Percentiles rank a stretch among this genome's conserved stretches.
phyloP scores from a whole-genome alignment of 1,140 invertebrate species.

The Galleria mellonella region DNA sequence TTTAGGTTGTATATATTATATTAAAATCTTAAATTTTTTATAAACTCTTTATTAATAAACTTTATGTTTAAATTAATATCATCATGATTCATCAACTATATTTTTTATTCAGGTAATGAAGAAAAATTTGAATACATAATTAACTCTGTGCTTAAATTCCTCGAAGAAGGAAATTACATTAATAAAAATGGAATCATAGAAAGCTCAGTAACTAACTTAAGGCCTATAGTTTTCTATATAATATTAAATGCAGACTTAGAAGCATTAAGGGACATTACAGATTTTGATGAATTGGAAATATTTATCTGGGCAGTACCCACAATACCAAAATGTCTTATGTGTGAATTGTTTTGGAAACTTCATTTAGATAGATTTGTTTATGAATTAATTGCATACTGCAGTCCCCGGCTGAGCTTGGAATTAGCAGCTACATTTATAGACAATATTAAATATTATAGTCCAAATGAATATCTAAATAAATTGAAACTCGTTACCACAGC shows the following conservation, averaged over 20 bases:
- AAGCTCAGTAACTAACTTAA: conserved; percentile 14
- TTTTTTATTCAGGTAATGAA: conserved; percentile 52
- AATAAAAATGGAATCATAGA: conserved; percentile 21
- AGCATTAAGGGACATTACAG: conserved; percentile 36
- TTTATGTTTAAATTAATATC: background rate
- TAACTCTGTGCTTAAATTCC: conserved; percentile 27
- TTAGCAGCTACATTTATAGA: conserved; percentile 37
- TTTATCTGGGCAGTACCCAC: conserved; percentile 52
- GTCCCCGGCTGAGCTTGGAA: conserved; percentile 38
- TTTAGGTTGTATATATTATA: too few species aligned
- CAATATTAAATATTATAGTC: conserved; percentile 49
- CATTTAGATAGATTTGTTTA: conserved; percentile 48
- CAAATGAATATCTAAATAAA: conserved; percentile 33
- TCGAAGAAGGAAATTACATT: conserved; percentile 34
- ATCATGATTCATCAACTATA: conserved; percentile 1
- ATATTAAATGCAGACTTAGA: conserved; percentile 48
- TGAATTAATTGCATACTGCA: conserved; percentile 43
- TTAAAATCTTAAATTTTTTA: too few species aligned
- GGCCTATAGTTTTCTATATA: conserved; percentile 52
- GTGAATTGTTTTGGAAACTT: conserved; percentile 53
- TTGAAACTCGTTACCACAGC: conserved; percentile 32
- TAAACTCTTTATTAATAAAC: background rate
- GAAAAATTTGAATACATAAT: conserved; percentile 44
- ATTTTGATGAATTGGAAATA: conserved; percentile 38
- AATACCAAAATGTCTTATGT: conserved; percentile 47